These are phyloP conservation scores for Tonatia bakeri DNA, from an alignment of 2,113 vertebrate species.

Conservation along the genomic window DNA sequence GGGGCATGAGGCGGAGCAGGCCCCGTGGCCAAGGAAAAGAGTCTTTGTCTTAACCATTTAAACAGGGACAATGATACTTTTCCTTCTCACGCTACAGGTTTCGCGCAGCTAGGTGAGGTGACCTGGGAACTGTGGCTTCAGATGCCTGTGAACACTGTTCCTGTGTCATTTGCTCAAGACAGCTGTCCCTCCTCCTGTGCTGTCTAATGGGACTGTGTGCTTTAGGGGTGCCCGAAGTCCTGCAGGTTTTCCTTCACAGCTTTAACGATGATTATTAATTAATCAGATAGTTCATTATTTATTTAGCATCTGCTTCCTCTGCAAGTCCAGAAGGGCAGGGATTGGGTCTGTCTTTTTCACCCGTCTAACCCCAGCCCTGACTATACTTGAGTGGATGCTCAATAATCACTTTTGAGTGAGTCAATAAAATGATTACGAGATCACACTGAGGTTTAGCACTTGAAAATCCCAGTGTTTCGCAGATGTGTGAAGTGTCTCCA, in stretches of 20 bases:
- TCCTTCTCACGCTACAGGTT: background rate
- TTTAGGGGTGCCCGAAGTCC: background rate
- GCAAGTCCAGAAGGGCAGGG: background rate
- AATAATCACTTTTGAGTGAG: background rate
- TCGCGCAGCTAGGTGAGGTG: background rate
- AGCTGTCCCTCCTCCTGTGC: background rate
- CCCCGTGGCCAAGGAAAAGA: background rate
- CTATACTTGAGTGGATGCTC: background rate
- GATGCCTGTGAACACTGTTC: background rate
- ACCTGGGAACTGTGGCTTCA: background rate
- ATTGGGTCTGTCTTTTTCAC: background rate
- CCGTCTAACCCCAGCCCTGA: background rate
- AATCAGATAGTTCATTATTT: background rate
- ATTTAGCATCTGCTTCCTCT: conserved; percentile 12
- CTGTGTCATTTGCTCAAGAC: background rate
- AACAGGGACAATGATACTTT: background rate
- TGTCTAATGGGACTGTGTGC: too few species aligned
- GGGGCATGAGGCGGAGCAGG: background rate
- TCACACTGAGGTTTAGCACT: background rate
- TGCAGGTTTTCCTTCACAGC: background rate
- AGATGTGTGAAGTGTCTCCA: background rate
- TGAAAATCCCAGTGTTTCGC: background rate
- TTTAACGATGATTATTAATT: background rate
- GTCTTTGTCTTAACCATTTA: background rate
- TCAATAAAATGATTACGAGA: background rate